Base-by-base conservation (phyloP, 2,888 invertebrate species). In the Julus scanicus region DNA sequence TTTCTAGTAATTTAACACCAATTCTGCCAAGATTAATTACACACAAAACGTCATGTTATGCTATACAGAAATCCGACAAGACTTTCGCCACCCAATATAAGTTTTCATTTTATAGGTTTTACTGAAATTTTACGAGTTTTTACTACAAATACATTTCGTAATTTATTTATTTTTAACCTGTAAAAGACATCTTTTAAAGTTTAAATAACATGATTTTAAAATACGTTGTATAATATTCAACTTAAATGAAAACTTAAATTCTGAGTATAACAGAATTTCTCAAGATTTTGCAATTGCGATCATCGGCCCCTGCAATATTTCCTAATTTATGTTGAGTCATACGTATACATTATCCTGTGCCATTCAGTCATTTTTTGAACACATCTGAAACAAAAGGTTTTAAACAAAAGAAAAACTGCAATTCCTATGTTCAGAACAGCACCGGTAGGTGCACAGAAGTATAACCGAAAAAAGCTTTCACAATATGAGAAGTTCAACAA, bases 1-100 rank as follows among this genome's bases (percentile, higher is more conserved):
- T n/a, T 63, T 63, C 63, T n/a, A n/a, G 63, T 63, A 63, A 63
- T n/a, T 63, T 63, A 63, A 63, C 8, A n/a, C 71, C 71, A 71
- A 71, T 71, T 71, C 71, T 71, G 71, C 20, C 71, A 71, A 4
- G n/a, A 29, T 71, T 8, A 29, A 71, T 71, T 71, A 71, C 29
- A 29, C 63, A 15, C 20, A 17, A 13, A 17, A 63, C n/a, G n/a
- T n/a, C 44, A 44, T 44, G 44, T 44, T 5, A 44, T 44, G 44
- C 44, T 44, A 44, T 44, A 44, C 5, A 9, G 71, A 71, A 71
- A 71, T 9, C 71, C 71, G 4, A 6, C 6, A 71, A 71, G 6
- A 5, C 20, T 3, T 71, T 71, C 29, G 29, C 71, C 29, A 71
- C 29, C 71, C 71, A 71, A 9, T 29, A 5, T 29, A 20, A 29